Evolutionary conservation across 1,140 invertebrate genomes (phyloP).

Genomic region (Araneus ventricosus): DNA sequence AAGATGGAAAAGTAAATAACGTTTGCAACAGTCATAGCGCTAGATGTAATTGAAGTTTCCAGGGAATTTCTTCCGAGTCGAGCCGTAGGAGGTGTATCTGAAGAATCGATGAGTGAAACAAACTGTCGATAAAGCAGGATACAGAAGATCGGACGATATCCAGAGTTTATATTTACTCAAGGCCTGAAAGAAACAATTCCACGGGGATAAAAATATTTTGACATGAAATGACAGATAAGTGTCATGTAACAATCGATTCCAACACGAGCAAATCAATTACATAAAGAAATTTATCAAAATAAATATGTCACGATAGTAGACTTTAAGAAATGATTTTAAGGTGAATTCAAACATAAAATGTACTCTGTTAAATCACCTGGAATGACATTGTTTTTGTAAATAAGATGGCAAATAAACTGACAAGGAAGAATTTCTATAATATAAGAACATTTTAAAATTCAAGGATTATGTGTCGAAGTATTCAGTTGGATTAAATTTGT

Average conservation of each 20-base stretch:
- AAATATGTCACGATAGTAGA: neutral
- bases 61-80: neutral
- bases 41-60: neutral
- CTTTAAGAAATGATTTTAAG: no score
- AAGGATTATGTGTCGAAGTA: no score
- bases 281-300: neutral
- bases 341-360: no score
- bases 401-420: no score
- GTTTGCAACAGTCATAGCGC: slow-evolving; percentile 9
- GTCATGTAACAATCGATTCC: neutral
- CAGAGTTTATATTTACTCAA: neutral
- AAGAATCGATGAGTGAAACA: neutral
- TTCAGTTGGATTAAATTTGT: no score
- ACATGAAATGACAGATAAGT: neutral
- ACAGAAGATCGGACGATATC: neutral
- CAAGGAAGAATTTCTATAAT: no score
- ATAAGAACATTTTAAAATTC: no score
- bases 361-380: no score
- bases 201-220: neutral
- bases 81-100: neutral
- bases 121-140: neutral
- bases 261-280: neutral
- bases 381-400: no score
- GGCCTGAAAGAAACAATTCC: neutral
- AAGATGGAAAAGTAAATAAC: slow-evolving; percentile 1